Conservation (phyloP, 2,888 invertebrate genomes). For the Lycia hirtaria region DNA sequence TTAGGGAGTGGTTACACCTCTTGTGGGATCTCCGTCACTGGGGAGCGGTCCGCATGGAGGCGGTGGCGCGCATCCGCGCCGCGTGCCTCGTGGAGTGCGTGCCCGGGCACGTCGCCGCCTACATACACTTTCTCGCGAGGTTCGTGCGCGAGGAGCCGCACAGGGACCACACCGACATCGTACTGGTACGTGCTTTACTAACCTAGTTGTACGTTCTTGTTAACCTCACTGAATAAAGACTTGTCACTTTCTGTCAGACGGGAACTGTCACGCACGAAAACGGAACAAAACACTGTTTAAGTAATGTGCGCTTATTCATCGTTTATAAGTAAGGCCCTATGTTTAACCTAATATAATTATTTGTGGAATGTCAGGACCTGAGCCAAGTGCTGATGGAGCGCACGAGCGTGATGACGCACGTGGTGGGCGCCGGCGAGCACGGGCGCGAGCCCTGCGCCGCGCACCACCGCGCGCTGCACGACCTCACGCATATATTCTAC, state of each 20-base stretch:
- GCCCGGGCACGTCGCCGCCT: constrained; percentile 92
- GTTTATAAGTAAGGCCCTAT: too few relatives aligned
- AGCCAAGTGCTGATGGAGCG: constrained; percentile 96
- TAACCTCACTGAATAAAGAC: too few relatives aligned
- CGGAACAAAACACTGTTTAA: too few relatives aligned
- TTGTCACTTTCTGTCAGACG: too few relatives aligned
- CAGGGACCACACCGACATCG: constrained; percentile 64
- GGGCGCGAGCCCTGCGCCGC: constrained; percentile 57
- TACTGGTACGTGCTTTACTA: constrained; percentile 48
- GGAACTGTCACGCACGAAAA: too few relatives aligned
- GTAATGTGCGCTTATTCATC: too few relatives aligned
- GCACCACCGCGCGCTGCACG: constrained; percentile 87
- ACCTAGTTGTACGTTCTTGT: background rate
- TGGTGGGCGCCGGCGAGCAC: constrained; percentile 87
- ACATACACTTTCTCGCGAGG: constrained; percentile 93
- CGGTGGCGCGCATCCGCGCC: constrained; percentile 90
- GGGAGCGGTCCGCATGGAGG: constrained; percentile 87
- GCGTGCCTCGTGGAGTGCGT: constrained; percentile 97
- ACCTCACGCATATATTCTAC: constrained; percentile 88
- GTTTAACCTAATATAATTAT: background rate
- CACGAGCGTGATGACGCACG: constrained; percentile 92
- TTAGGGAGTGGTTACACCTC: constrained; percentile 64
- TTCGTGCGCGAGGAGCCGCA: constrained; percentile 82
- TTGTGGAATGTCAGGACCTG: constrained; percentile 86
- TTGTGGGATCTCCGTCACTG: constrained; percentile 93